Percentiles rank a stretch among this genome's conserved stretches.
phyloP scores from a whole-genome alignment of 2,797 vertebrate genomes.

The Botia almorhae region DNA sequence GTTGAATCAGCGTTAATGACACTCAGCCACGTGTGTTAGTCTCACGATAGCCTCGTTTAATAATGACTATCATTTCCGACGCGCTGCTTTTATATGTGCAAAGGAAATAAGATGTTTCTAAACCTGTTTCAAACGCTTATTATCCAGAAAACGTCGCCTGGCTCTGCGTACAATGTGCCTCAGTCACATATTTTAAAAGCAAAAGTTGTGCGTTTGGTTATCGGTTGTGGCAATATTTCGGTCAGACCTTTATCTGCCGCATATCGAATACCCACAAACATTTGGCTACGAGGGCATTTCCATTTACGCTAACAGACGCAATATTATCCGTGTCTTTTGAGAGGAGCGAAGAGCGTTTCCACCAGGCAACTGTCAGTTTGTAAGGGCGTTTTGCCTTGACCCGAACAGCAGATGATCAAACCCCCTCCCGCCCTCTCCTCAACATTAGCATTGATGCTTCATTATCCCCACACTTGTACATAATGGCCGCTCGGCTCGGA shows the following conservation, averaged over 20 bases:
- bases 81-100: background rate
- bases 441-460: constrained; percentile 86
- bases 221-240: background rate
- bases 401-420: constrained; percentile 31
- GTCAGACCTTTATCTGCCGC: background rate
- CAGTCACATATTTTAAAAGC: background rate
- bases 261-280: background rate
- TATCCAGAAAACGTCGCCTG: background rate
- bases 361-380: constrained; percentile 28
- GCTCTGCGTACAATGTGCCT: background rate
- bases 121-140: constrained; percentile 15
- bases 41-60: constrained; percentile 13
- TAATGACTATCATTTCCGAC: constrained; percentile 15
- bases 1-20: background rate
- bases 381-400: constrained; percentile 37
- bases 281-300: background rate
- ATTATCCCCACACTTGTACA: constrained; percentile 85
- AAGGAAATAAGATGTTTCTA: constrained; percentile 32
- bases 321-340: background rate
- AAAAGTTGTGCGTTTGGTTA: background rate
- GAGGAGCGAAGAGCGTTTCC: background rate
- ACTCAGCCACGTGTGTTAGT: constrained; percentile 4
- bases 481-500: constrained; percentile 83
- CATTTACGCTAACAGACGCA: background rate
- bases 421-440: constrained; percentile 70